Base-by-base conservation (phyloP, 2,797 vertebrate species). In the Silurus lanzhouensis region DNA sequence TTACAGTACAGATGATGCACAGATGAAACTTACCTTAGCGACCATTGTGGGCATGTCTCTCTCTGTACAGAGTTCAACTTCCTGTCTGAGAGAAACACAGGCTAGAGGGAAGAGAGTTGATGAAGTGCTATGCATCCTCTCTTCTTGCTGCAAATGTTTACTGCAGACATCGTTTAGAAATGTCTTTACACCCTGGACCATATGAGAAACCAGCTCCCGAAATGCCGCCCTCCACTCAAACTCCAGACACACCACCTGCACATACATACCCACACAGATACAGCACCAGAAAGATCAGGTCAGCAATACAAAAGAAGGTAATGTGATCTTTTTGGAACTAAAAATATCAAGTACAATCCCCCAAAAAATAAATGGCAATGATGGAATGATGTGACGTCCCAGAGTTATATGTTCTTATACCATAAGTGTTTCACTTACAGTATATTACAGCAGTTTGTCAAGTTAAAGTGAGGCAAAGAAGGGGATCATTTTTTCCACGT, bases 181-280 rank as follows among this genome's bases (percentile, higher is more conserved):
- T 92, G 94, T 94, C 92, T 96, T 95, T 87, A 99, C 87, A 89
- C 96, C 96, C 64, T 96, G 95, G 85, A 95, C 95, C 92, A 98
- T 93, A 77, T 96, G 95, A 90, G 94, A 95, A 61, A 95, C 95
- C 55, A 99, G 90, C 48, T 94, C 93, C 91, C 91, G 93, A 92
- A 99, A 97, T 0, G 95, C 95, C 90, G 93, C 95, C 94, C 96
- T 97, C 98, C 98, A 99, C 75, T 93, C 93, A 94, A 97, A 99
- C 87, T 95, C 93, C 89, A 97, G 90, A 86, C 90, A 92, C 88
- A 92, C 87, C 77, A 91, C 88, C 97, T 97, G 91, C 79, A 85
- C 31, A 38, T 38, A 38, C 38, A 38, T 38, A 76, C 74, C 71
- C 6, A 64, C 58, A 68, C 38, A 74, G 31, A 87, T 14, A 86